These are phyloP conservation scores for Nycticorax nycticorax DNA, from an alignment of 2,113 vertebrate genomes.

Conservation along the genomic window DNA sequence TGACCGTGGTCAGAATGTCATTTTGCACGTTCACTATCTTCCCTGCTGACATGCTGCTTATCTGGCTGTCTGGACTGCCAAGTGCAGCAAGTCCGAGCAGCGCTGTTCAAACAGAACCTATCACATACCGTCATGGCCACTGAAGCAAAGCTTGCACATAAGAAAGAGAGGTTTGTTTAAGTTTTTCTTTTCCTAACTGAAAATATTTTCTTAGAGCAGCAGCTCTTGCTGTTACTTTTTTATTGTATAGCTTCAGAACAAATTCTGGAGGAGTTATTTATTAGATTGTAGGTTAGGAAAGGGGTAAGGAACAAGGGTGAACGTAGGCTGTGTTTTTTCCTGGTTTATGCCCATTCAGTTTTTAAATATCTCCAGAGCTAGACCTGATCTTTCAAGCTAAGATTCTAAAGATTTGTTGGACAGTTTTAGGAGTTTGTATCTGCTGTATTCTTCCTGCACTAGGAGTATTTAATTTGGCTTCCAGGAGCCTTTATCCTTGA, in stretches of 20 bases:
- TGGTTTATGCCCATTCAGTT: not conserved
- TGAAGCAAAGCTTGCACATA: slow-evolving; percentile 39
- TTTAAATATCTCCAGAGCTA: not conserved
- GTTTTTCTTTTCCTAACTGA: not conserved
- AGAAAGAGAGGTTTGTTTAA: slow-evolving; percentile 23
- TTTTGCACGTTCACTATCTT: not conserved
- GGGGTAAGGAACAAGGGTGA: not conserved
- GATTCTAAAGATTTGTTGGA: not conserved
- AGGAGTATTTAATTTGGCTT: not conserved
- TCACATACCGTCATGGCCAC: slow-evolving; percentile 22
- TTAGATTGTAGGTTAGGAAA: not conserved
- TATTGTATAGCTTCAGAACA: not conserved
- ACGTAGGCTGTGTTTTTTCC: not conserved
- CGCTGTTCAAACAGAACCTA: slow-evolving; percentile 38
- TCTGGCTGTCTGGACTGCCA: slow-evolving; percentile 26
- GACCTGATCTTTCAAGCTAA: not conserved
- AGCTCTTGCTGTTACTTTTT: slow-evolving; percentile 11
- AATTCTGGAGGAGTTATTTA: not conserved
- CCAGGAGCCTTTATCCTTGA: not conserved
- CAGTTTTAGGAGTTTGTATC: not conserved
- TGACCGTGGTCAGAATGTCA: not conserved
- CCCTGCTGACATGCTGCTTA: slow-evolving; percentile 20
- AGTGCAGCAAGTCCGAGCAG: slow-evolving; percentile 24
- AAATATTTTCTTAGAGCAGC: slow-evolving; percentile 44
- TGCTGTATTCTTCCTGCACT: not conserved